phyloP scores from a whole-genome alignment of 2,888 invertebrate genomes.

The Cryptocheilus praepositus region DNA sequence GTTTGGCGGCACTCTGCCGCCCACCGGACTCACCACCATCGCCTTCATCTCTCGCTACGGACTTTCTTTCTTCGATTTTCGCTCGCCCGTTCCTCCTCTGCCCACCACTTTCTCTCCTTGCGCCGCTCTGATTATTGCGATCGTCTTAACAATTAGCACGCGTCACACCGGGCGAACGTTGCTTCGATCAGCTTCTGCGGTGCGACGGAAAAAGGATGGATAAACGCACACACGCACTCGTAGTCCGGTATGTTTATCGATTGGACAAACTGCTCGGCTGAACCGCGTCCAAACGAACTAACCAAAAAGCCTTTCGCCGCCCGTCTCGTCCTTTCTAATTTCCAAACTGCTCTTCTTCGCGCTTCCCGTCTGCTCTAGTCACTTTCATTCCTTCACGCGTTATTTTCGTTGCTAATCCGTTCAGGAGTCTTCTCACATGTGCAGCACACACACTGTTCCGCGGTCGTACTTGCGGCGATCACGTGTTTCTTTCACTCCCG shows the following conservation, averaged over 20 bases:
- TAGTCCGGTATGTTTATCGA: slow-evolving; percentile 53
- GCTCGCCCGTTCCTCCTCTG: not conserved
- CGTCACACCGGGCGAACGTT: no score
- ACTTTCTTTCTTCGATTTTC: slow-evolving; percentile 11
- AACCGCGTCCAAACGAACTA: no score
- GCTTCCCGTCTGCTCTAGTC: not conserved
- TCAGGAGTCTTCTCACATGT: slow-evolving; percentile 6
- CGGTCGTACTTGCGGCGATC: slow-evolving; percentile 12
- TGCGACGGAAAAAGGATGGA: no score
- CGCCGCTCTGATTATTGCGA: no score
- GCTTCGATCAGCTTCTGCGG: no score
- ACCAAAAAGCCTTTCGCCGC: no score
- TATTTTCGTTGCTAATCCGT: no score
- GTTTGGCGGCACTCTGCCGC: slow-evolving; percentile 68
- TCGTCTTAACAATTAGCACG: no score
- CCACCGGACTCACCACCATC: slow-evolving; percentile 72
- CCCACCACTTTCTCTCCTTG: no score
- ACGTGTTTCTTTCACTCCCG: slow-evolving; percentile 34
- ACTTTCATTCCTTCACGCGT: slow-evolving; percentile 5
- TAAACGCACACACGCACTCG: slow-evolving; percentile 26
- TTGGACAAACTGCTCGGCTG: slow-evolving; percentile 38
- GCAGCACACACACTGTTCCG: slow-evolving; percentile 28
- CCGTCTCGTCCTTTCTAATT: no score
- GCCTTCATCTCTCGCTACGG: slow-evolving; percentile 64
- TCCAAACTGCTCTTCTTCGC: not conserved